Evolutionary conservation across 2,888 invertebrate species (phyloP), one percentile per base, ranked within the genome.

Genomic region (Dastarcus helophoroides): DNA sequence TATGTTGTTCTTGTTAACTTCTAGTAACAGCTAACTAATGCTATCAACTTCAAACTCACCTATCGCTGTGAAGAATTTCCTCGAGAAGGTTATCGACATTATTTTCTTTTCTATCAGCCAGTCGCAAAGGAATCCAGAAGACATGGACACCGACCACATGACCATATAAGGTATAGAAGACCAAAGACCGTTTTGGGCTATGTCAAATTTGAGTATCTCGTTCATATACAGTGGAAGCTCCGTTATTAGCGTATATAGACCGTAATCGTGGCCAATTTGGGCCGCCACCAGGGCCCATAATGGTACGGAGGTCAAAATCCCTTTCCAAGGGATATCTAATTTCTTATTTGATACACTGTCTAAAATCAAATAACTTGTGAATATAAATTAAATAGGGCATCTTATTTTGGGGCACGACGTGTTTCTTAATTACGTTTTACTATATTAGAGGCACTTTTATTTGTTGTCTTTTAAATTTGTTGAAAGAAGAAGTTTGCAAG

Each of bases 231-330:
- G 73, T 0, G 79, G 79, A 6, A 79, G 60, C 47, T 79, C 77
- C 1, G 76, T 76, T 11, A 78, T 71, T 70, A 79, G 73, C 3
- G 76, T 76, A 53, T 74, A 78, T 48, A 77, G 73, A 3, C 76
- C 76, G 71, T 76, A 79, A 46, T 76, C 76, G 53, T 78, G 77
- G 3, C 75, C 75, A 38, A 73, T 63, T 65, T 81, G 80, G 38
- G 82, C 82, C 26, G 70, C 71, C 7, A 83, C 73, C n/a, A 84
- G 54, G 0, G 82, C 82, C 71, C 80, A 76, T 32, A 84, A 62
- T 0, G 82, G 79, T 2, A 71, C 64, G 1, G 76, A 82, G 32
- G 66, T 76, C 9, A 79, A 59, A 29, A 85, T 79, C 0, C 67
- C 66, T 44, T 65, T 69, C 81, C 83, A 84, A 0, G 83, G 83